Evolutionary conservation across 2,888 invertebrate genomes (phyloP), one percentile per base, ranked within the genome.

Genomic region (Hypena proboscidalis): DNA sequence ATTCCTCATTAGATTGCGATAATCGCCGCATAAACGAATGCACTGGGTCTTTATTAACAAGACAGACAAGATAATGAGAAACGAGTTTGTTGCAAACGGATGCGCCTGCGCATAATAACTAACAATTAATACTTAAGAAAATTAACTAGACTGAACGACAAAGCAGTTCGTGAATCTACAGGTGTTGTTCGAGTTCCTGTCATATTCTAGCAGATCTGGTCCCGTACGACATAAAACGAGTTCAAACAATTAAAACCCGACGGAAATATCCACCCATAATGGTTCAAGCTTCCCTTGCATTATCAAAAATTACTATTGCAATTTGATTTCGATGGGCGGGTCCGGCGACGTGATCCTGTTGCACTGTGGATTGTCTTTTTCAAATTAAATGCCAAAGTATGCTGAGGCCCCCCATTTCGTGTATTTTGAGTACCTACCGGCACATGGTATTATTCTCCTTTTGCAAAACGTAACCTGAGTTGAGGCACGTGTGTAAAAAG

Each of bases 281-380:
- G 68, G 71, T 53, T 37, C 66, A 55, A 67, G 74, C 80, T 81
- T 84, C 85, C 83, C 80, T 74, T 84, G 70, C 74, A 83, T 85
- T 85, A 85, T 83, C 83, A 83, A 81, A 87, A 87, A 85, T 83
- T 81, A 82, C 81, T 85, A 85, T 87, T 85, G 85, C 87, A 79
- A 81, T 85, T 77, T 81, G 74, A 79, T 80, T 81, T 77, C 62
- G 67, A 73, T 77, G 80, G 86, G 85, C 83, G 81, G 70, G 63
- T 42, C 40, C 40, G 37, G 67, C 60, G 51, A 82, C 85, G 80
- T 82, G 85, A 83, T 84, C 78, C 72, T 64, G 69, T 81, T 80
- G 71, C 74, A 73, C 46, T 68, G 47, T 54, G 58, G 60, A 82
- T 88, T 88, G 89, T 90, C 87, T 89, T 86, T 79, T 80, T 72